Base-by-base conservation (phyloP, 2,797 vertebrate species). In the Syngnathus acus region DNA sequence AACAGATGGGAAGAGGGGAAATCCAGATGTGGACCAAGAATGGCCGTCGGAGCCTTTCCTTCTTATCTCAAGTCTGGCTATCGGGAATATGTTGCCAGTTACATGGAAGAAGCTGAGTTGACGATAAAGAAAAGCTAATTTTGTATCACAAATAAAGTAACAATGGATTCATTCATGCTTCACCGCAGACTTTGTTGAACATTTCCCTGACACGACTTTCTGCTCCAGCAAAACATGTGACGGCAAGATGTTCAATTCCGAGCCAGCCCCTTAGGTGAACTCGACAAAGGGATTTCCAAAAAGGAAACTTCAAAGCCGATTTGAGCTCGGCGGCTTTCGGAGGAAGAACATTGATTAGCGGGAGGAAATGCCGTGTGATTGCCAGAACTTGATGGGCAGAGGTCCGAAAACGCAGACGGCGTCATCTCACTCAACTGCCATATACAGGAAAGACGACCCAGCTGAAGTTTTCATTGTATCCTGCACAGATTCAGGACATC, bases 1-100 rank as follows among this genome's bases (percentile, higher is more conserved):
- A 82, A 72, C 84, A 87, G 79, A 84, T 67, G 76, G 32, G 3
- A 32, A 32, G 65, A 75, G 78, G 77, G 81, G 68, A 86, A 85
- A 80, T 77, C 82, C 84, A 83, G 77, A 70, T 64, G 58, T 65
- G 66, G 72, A 68, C 69, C 54, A 66, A 16, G 60, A 42, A 54
- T 14, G 71, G 65, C 67, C 59, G 9, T 67, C 66, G 19, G 11
- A 73, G 74, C 54, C 23, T 23, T 42, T 26, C 1, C 21, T 57
- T 57, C 54, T 32, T 32, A 37, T 57, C 54, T 37, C 13, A 23
- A 26, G 55, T 17, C 55, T 32, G 13, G 26, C 37, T 57, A 38
- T 26, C 42, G 40, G 40, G 42, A 43, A 4, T 3, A 59, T 11
- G 17, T 59, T n/a, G 37, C 57, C 3, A 19, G 50, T 51, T 54